Evolutionary conservation across 30 jellyfish, hydroid and myxozoan genomes (phyloP), one percentile per base, ranked within the genome.

Genomic region (Sanderia malayensis): DNA sequence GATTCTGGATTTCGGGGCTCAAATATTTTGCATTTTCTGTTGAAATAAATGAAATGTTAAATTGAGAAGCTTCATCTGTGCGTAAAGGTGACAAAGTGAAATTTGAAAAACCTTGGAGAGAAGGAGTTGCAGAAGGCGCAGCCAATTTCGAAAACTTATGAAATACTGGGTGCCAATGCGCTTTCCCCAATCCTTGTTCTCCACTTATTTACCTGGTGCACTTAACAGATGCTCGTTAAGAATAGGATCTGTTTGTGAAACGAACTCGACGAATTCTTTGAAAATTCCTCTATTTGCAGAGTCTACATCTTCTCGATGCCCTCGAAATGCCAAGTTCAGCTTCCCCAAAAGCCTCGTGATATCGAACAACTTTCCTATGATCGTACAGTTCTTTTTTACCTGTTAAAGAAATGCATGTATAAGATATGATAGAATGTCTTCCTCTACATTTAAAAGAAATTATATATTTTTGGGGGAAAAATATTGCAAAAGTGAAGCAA

Each of bases 321-420:
- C 82, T 24, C 82, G 74, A 47, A 70, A 70, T 10, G 82, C 75
- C 74, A 70, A 8, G 26, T 62, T 30, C 22, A 62, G 58, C 74
- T 30, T 62, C 25, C 74, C 74, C 10, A 30, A 29, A 26, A 62
- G 74, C 25, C 25, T 62, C 21, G 74, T 62, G 13, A 29, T 19
- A 10, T 62, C 74, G 25, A 62, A 62, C 58, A 62, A 29, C 60
- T 25, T 62, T 25, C 30, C 74, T 8, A 62, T 29, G 65, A 62
- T 10, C 7, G 61, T 4, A 24, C 21, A 17, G 63, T 62, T 62
- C 74, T 62, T 62, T 8, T 62, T 24, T 13, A 41, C 55, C 55
- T 41, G 55, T 41, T 41, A 15, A 41, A 15, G 15, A 15, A 41
- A 15, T 6, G 8, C 11, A 15, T 6, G 15, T 41, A 41, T 6